Percentiles rank a stretch among this genome's conserved stretches.
Conservation (phyloP, 2,888 invertebrate species). For the Monoplex corrugatus region DNA sequence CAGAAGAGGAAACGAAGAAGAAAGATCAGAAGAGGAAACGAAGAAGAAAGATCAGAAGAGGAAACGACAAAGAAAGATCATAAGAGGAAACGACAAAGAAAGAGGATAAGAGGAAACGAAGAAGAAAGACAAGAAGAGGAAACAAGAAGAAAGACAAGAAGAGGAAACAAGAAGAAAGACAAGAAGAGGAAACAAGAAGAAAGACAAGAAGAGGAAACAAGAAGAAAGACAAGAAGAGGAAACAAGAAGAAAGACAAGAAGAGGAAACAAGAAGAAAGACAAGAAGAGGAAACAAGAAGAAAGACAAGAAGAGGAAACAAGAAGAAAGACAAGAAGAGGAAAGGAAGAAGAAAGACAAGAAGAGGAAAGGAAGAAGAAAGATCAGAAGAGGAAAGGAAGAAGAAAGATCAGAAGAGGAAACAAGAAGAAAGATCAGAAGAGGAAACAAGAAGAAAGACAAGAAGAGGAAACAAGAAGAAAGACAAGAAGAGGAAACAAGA, state of each 20-base stretch:
- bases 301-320: no score
- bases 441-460: neutral
- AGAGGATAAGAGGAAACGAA: no score
- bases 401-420: no score
- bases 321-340: no score
- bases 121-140: neutral
- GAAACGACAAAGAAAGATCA: neutral
- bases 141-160: neutral
- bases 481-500: neutral
- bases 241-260: no score
- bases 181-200: neutral
- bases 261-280: no score
- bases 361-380: neutral
- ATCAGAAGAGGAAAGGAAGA: no score
- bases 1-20: no score
- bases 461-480: neutral
- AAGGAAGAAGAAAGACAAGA: neutral
- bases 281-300: neutral
- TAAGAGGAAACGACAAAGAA: no score
- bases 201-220: neutral
- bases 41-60: no score
- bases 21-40: no score
- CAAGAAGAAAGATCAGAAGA: neutral
- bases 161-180: neutral
- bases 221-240: no score